Base-by-base conservation (phyloP, 2,113 vertebrate genomes). In the Platycercus adscitus region DNA sequence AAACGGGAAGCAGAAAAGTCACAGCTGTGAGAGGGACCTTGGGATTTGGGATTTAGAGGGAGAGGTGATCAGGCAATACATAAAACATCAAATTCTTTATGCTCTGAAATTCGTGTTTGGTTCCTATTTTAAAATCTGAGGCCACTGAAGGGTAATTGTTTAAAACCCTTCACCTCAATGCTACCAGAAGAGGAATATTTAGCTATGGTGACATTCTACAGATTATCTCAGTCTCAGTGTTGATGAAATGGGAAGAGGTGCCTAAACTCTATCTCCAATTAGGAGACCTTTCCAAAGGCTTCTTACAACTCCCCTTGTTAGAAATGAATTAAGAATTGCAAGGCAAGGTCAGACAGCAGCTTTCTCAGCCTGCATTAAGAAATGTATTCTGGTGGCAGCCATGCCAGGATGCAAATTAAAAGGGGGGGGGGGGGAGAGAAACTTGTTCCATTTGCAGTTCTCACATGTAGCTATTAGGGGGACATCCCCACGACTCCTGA, bases 261-360 rank as follows among this genome's bases (percentile, higher is more conserved):
- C 24, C 65, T 37, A 23, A 86, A 81, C 33, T 83, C 68, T 35
- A 55, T 84, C 24, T 73, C 43, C 60, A 46, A 58, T 60, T 14
- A 93, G 17, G 53, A 91, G 72, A 92, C 50, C 39, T 84, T 90
- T 78, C 41, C 50, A 82, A 95, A 80, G 25, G 33, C 41, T 81
- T 86, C 52, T 90, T 93, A 52, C 72, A 92, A n/a, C 19, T 81
- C 29, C 37, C 44, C 50, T 75, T 70, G 19, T 61, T 75, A 89
- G 24, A 89, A 81, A 90, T 52, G 2, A 88, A 78, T 71, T 76
- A 65, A 68, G 41, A 91, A 75, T 17, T 69, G 35, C 46, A 73
- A 90, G n/a, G 20, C 50, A 94, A 94, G 82, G 78, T 88, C 86
- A 84, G 56, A 77, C 90, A 90, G 65, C 26, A 90, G 82, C 21